phyloP scores from a whole-genome alignment of 2,888 invertebrate species.

The Thymelicus lineola region DNA sequence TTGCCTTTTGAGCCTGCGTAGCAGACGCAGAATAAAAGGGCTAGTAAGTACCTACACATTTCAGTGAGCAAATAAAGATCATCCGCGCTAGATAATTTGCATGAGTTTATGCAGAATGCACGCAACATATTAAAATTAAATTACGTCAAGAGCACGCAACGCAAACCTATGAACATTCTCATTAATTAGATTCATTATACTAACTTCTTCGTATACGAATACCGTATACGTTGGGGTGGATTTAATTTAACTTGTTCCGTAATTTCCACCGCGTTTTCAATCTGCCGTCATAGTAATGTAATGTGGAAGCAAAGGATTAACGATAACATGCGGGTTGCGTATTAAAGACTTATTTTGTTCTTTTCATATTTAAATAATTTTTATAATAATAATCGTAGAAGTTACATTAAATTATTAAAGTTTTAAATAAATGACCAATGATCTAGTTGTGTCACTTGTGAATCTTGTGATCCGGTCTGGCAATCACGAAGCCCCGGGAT shows the following conservation, averaged over 20 bases:
- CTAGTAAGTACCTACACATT: constrained; percentile 62
- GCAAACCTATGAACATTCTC: constrained; percentile 35
- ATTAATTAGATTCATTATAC: constrained; percentile 38
- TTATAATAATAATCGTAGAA: too few relatives aligned
- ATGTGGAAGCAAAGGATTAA: constrained; percentile 24
- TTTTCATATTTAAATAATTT: too few relatives aligned
- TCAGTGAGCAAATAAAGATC: constrained; percentile 80
- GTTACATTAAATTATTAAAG: too few relatives aligned
- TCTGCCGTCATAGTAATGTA: constrained; percentile 21
- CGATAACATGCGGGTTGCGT: not conserved
- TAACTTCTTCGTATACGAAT: constrained; percentile 41
- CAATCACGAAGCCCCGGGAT: too few relatives aligned
- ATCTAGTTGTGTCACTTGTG: too few relatives aligned
- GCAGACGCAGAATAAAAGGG: constrained; percentile 68
- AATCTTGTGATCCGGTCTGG: too few relatives aligned
- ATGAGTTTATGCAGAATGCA: constrained; percentile 67
- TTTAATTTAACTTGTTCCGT: constrained; percentile 29
- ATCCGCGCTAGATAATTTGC: constrained; percentile 75
- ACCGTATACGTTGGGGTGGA: constrained; percentile 34
- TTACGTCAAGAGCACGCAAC: constrained; percentile 30
- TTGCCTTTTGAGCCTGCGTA: constrained; percentile 65
- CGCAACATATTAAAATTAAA: constrained; percentile 36
- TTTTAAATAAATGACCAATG: too few relatives aligned
- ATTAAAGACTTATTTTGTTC: too few relatives aligned
- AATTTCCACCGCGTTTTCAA: constrained; percentile 23